Conservation (phyloP, 2,888 invertebrate species). For the Sycophila texana region DNA sequence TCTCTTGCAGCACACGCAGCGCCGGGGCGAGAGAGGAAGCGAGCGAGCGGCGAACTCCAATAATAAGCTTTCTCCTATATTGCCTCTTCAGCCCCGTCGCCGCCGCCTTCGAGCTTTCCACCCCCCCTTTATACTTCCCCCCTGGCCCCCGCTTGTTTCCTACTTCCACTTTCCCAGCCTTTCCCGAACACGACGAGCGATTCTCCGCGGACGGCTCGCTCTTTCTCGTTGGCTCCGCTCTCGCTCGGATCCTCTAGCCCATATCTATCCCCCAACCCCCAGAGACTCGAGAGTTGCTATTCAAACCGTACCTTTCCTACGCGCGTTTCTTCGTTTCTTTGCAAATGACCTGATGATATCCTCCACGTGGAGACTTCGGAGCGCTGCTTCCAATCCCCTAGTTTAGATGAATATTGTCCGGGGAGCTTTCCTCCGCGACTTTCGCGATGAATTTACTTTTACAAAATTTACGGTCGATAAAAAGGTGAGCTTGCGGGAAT, state of each 20-base stretch:
- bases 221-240: slow-evolving; percentile 4
- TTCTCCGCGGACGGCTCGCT: slow-evolving; percentile 25
- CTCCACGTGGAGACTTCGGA: too few relatives aligned
- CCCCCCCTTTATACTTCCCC: neutral
- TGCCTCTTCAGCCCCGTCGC: slow-evolving; percentile 72
- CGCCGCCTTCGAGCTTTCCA: slow-evolving; percentile 57
- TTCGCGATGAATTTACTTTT: too few relatives aligned
- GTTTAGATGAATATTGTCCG: too few relatives aligned
- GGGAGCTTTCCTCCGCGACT: too few relatives aligned
- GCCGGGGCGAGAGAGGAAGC: slow-evolving; percentile 5
- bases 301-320: slow-evolving; percentile 43
- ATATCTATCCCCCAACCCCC: neutral
- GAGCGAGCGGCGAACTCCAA: slow-evolving; percentile 71
- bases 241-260: slow-evolving; percentile 11
- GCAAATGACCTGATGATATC: neutral
- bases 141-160: slow-evolving; percentile 34
- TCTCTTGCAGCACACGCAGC: slow-evolving; percentile 62
- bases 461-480: too few relatives aligned
- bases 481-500: too few relatives aligned
- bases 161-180: slow-evolving; percentile 42
- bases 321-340: slow-evolving; percentile 29
- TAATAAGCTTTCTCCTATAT: slow-evolving; percentile 76
- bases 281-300: slow-evolving; percentile 47
- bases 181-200: slow-evolving; percentile 45
- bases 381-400: too few relatives aligned